Evolutionary conservation across 2,797 vertebrate species (phyloP).

Genomic region (Rhinoraja longicauda): DNA sequence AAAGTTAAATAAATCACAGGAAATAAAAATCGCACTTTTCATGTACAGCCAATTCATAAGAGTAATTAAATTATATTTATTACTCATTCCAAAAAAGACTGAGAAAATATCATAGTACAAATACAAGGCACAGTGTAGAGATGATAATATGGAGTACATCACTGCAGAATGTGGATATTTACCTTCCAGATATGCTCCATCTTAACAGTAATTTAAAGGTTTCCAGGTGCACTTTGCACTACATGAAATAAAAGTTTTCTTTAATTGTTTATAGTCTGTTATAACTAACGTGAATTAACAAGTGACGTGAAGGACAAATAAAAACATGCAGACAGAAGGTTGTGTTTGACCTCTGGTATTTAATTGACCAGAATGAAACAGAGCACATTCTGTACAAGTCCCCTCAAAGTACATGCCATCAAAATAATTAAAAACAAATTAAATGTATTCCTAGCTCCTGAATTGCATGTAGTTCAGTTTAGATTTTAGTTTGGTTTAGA

Average conservation of each 20-base stretch:
- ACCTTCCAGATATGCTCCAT: neutral
- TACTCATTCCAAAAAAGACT: neutral
- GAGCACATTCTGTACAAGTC: neutral
- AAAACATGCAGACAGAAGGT: neutral
- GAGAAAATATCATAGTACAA: neutral
- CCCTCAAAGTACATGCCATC: neutral
- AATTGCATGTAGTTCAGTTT: neutral
- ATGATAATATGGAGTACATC: neutral
- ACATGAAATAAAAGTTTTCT: no score
- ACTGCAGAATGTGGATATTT: neutral
- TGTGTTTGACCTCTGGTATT: no score
- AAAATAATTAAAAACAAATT: slow-evolving; percentile 11
- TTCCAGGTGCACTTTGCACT: no score
- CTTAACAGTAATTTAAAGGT: no score
- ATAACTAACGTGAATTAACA: no score
- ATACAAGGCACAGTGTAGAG: neutral
- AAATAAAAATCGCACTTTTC: neutral
- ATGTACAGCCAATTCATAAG: neutral
- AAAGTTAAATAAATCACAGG: neutral
- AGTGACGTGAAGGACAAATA: no score
- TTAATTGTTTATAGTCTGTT: no score
- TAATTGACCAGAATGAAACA: neutral
- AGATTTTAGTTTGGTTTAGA: no score
- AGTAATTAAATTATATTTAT: neutral
- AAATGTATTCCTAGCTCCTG: neutral